These are phyloP conservation scores for Hirtodrosophila trivittata DNA, from an alignment of 2,888 invertebrate genomes.

Conservation along the genomic window DNA sequence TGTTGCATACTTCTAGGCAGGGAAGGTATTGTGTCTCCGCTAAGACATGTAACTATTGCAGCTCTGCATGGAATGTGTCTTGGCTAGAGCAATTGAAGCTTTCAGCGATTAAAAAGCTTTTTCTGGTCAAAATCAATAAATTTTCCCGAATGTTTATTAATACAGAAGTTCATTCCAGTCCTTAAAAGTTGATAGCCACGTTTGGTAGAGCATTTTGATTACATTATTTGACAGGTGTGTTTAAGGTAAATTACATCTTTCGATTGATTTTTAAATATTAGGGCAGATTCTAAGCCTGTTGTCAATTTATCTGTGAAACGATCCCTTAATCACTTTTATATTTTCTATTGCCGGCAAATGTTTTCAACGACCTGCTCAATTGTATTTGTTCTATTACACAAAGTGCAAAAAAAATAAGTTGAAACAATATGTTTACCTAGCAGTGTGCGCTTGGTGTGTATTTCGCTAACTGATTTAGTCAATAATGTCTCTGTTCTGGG, in stretches of 20 bases:
- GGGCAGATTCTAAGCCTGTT: too few relatives aligned
- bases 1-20: slow-evolving; percentile 10
- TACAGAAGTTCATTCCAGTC: slow-evolving; percentile 28
- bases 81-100: slow-evolving; percentile 9
- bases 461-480: too few relatives aligned
- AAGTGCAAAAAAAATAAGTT: slow-evolving; percentile 24
- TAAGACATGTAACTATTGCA: slow-evolving; percentile 1
- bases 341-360: neutral
- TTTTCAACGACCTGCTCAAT: slow-evolving; percentile 8
- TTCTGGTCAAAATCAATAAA: slow-evolving; percentile 47
- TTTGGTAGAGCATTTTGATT: neutral
- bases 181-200: slow-evolving; percentile 8
- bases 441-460: slow-evolving; percentile 5
- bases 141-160: neutral
- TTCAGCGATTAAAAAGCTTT: slow-evolving; percentile 7
- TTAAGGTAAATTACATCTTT: too few relatives aligned
- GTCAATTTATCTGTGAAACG: too few relatives aligned
- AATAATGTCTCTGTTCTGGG: too few relatives aligned
- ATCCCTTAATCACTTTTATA: too few relatives aligned
- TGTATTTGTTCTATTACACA: slow-evolving; percentile 6
- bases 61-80: slow-evolving; percentile 11
- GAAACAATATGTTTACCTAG: slow-evolving; percentile 18
- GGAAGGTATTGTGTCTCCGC: slow-evolving; percentile 7
- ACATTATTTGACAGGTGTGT: slow-evolving; percentile 23
- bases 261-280: too few relatives aligned